Base-by-base conservation (phyloP, 2,797 vertebrate species). In the Gephyroberyx darwinii region DNA sequence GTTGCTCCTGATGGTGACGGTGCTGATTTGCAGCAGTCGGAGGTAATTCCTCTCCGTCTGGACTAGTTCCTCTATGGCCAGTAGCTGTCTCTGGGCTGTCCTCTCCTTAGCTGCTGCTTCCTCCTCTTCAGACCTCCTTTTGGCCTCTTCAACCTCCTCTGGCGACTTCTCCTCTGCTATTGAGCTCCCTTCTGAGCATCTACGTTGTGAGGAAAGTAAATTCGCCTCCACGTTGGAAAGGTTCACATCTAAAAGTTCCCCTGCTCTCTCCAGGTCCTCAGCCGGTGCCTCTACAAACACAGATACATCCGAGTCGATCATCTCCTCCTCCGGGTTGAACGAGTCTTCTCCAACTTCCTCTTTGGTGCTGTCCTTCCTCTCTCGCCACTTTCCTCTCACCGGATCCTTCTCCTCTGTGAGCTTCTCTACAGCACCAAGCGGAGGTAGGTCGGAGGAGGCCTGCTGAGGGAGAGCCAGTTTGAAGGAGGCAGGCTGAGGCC, bases 11-110 rank as follows among this genome's bases (percentile, higher is more conserved):
- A 99, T 95, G 78, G 94, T 93, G 0, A 58, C 92, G 0, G 93
- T 90, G 4, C 95, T 95, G 20, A 97, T 74, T 26, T 92, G 92
- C 30, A 99, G 86, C 75, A 90, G 82, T 52, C 92, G 91, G 0
- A 98, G 90, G n/a, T 95, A 99, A 82, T 93, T 95, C 84, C 84
- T 90, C 91, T 99, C 98, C 0, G 96, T 96, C 77, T 93, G 82
- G 17, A 98, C 83, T 65, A 99, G 90, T 80, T 99, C 97, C 69
- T 94, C 91, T 5, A 95, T 65, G 0, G 95, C 92, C 87, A 96
- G 84, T 53, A 54, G 74, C 91, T 96, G 96, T 12, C 90, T 95
- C 76, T 94, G 93, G 20, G 92, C 84, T 0, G 30, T 81, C 69
- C 75, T 91, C 86, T 95, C 91, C 1, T 76, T 89, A 41, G 90